Conservation (phyloP, 92 coral and sea anemone genomes). For the Pocillopora meandrina region DNA sequence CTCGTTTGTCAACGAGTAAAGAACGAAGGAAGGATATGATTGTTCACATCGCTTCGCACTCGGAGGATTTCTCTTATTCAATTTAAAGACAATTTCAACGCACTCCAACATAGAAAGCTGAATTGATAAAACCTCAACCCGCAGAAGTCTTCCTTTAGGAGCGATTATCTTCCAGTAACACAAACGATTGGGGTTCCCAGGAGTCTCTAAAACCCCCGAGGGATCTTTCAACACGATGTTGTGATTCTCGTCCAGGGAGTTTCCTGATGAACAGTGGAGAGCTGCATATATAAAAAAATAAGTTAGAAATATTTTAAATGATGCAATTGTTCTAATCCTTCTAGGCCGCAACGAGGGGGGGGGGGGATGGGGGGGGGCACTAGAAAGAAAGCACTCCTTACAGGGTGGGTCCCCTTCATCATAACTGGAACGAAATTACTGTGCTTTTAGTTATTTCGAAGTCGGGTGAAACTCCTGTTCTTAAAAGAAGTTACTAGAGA, state of each 20-base stretch:
- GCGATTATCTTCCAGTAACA: slow-evolving; percentile 49
- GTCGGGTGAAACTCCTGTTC: too few relatives aligned
- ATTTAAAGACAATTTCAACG: not conserved
- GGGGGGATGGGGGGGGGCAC: too few relatives aligned
- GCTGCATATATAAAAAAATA: not conserved
- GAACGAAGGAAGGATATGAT: not conserved
- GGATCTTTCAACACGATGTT: slow-evolving; percentile 23
- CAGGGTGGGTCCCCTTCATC: too few relatives aligned
- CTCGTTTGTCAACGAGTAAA: not conserved
- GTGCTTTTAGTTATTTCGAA: too few relatives aligned
- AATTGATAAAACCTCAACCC: slow-evolving; percentile 32
- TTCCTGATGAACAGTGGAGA: slow-evolving; percentile 5
- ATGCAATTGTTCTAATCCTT: too few relatives aligned
- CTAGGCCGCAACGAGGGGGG: too few relatives aligned
- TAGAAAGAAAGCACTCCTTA: too few relatives aligned
- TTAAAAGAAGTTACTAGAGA: too few relatives aligned
- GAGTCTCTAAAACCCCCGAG: slow-evolving; percentile 28
- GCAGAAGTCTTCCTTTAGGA: slow-evolving; percentile 38
- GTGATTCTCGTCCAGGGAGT: slow-evolving; percentile 1
- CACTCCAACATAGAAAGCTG: not conserved
- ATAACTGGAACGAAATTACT: too few relatives aligned
- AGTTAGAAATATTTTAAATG: not conserved
- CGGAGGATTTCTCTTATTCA: not conserved
- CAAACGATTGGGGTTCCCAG: slow-evolving; percentile 35
- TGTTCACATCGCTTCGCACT: not conserved